Percentiles rank a stretch among this genome's conserved stretches.
phyloP scores from a whole-genome alignment of 2,888 invertebrate genomes.

The Lucinisca nassula region DNA sequence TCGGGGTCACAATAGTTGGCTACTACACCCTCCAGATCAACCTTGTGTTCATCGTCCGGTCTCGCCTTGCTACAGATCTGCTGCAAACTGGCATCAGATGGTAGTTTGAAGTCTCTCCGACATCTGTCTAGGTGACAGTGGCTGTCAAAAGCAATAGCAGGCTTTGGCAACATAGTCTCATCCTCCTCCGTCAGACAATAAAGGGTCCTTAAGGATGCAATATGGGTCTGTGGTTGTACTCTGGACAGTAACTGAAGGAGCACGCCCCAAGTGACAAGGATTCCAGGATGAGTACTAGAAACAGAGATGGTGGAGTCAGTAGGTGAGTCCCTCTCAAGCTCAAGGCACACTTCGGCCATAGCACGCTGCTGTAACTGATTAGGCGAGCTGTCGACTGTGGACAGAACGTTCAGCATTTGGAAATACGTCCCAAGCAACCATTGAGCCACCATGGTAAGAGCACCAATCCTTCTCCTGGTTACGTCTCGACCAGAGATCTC shows the following conservation, averaged over 20 bases:
- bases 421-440: too few species aligned
- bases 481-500: too few species aligned
- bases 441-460: too few species aligned
- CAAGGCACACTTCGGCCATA: too few species aligned
- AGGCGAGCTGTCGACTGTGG: too few species aligned
- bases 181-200: not conserved
- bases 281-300: not conserved
- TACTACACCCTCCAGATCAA: not conserved
- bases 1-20: not conserved
- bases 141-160: not conserved
- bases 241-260: too few species aligned
- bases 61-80: not conserved
- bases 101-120: not conserved
- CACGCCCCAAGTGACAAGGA: too few species aligned
- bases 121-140: conserved; percentile 3
- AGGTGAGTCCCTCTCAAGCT: not conserved
- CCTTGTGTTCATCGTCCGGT: not conserved
- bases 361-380: too few species aligned
- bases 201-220: too few species aligned
- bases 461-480: too few species aligned
- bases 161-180: not conserved
- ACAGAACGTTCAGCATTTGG: too few species aligned
- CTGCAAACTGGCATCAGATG: not conserved
- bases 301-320: not conserved
- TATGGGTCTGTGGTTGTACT: too few species aligned